Evolutionary conservation across 1,140 invertebrate species (phyloP), one percentile per base, ranked within the genome.

Genomic region (Akabosia matsudoensis): DNA sequence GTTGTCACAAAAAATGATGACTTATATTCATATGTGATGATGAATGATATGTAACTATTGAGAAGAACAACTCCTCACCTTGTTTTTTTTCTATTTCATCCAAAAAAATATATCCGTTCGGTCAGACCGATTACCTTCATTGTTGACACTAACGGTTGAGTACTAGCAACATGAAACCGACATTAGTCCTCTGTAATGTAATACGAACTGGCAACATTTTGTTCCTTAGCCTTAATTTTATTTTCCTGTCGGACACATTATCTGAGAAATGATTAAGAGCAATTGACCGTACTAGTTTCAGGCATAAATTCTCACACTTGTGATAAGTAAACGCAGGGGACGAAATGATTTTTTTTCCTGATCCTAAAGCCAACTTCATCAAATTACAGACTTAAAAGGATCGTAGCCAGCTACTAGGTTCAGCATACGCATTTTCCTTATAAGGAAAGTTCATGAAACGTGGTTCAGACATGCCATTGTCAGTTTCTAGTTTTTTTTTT

Each of bases 301-400:
- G n/a, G n/a, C n/a, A n/a, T n/a, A n/a, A n/a, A n/a, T n/a, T n/a
- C n/a, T n/a, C n/a, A n/a, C n/a, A n/a, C n/a, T n/a, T n/a, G n/a
- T n/a, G n/a, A n/a, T n/a, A n/a, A n/a, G n/a, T n/a, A n/a, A n/a
- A n/a, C n/a, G n/a, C n/a, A n/a, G n/a, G n/a, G n/a, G n/a, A n/a
- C n/a, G n/a, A n/a, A n/a, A n/a, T n/a, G n/a, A n/a, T n/a, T n/a
- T n/a, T n/a, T n/a, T n/a, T n/a, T n/a, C n/a, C n/a, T n/a, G n/a
- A n/a, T n/a, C n/a, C n/a, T n/a, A n/a, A 24, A 13, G 13, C n/a
- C 61, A 67, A 30, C 24, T 56, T 30, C 61, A 67, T 67, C 61
- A 67, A 28, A 67, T 67, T 67, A 67, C 61, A 31, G 26, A 67
- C 61, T 67, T 67, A 67, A 67, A 67, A 67, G 61, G 61, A n/a